Evolutionary conservation across 1,140 invertebrate genomes (phyloP).

Genomic region (Hypsibius dujardini): DNA sequence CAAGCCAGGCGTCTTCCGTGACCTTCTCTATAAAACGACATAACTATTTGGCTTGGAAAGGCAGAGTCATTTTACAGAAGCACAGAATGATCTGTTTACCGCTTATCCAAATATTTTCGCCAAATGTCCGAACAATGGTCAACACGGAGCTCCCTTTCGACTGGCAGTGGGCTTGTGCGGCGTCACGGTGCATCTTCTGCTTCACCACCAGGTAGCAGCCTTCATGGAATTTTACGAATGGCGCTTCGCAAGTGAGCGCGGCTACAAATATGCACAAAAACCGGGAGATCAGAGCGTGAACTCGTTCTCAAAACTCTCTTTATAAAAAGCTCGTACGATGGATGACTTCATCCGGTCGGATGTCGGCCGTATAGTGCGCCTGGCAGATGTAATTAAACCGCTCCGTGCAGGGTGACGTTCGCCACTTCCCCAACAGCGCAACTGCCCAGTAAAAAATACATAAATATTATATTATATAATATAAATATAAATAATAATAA

Average conservation of each 20-base stretch:
- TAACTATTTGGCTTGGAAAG: background rate
- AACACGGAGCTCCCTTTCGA: background rate
- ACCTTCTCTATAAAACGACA: background rate
- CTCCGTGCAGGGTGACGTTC: background rate
- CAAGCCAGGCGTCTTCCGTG: background rate
- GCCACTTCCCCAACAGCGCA: background rate
- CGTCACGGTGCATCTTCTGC: background rate
- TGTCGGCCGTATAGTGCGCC: slow-evolving; percentile 3
- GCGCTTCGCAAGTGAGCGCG: slow-evolving; percentile 2
- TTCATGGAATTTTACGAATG: background rate
- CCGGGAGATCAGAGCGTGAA: background rate
- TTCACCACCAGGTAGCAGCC: background rate
- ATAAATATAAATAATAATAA: background rate
- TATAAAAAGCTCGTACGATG: background rate
- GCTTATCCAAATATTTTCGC: background rate
- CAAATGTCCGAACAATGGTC: background rate
- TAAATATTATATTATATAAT: background rate
- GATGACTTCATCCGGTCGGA: slow-evolving; percentile 8
- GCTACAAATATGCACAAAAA: background rate
- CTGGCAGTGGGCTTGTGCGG: background rate
- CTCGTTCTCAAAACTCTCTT: background rate
- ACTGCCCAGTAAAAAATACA: background rate
- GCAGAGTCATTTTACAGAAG: no score
- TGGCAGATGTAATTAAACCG: background rate
- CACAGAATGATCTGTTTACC: background rate